Percentiles rank a stretch among this genome's conserved stretches.
phyloP scores from a whole-genome alignment of 2,113 vertebrate species.

The Brachionichthys hirsutus region DNA sequence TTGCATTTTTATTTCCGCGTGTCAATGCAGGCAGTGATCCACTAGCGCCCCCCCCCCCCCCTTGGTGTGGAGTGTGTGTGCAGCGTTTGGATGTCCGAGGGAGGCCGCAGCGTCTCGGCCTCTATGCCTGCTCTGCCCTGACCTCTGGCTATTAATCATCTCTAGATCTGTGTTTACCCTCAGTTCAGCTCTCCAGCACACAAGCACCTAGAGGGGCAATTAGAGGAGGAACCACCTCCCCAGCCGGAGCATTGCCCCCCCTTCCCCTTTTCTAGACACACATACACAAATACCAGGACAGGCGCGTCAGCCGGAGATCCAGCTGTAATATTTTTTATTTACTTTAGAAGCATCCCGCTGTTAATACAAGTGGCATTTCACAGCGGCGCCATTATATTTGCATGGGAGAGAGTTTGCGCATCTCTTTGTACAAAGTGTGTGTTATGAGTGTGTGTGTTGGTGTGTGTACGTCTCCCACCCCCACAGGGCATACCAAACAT shows the following conservation, averaged over 20 bases:
- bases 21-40: slow-evolving; percentile 19
- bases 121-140: slow-evolving; percentile 64
- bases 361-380: slow-evolving; percentile 67
- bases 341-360: slow-evolving; percentile 69
- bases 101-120: slow-evolving; percentile 59
- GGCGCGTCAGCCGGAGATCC: slow-evolving; percentile 25
- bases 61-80: slow-evolving; percentile 8
- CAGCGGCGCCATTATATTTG: slow-evolving; percentile 55
- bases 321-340: slow-evolving; percentile 70
- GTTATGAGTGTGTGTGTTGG: slow-evolving; percentile 10
- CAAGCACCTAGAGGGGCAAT: slow-evolving; percentile 77
- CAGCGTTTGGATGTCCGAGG: slow-evolving; percentile 25
- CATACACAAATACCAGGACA: slow-evolving; percentile 35
- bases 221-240: slow-evolving; percentile 67
- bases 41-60: slow-evolving; percentile 1
- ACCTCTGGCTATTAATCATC: slow-evolving; percentile 77
- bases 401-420: slow-evolving; percentile 58
- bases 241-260: slow-evolving; percentile 63
- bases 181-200: slow-evolving; percentile 73
- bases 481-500: slow-evolving; percentile 72
- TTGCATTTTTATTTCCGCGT: slow-evolving; percentile 10
- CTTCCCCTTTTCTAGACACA: slow-evolving; percentile 41
- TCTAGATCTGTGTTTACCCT: slow-evolving; percentile 76
- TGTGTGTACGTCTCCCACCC: slow-evolving; percentile 53
- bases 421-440: slow-evolving; percentile 54